These are phyloP conservation scores for Channa argus DNA, from an alignment of 2,113 vertebrate species.

Conservation along the genomic window DNA sequence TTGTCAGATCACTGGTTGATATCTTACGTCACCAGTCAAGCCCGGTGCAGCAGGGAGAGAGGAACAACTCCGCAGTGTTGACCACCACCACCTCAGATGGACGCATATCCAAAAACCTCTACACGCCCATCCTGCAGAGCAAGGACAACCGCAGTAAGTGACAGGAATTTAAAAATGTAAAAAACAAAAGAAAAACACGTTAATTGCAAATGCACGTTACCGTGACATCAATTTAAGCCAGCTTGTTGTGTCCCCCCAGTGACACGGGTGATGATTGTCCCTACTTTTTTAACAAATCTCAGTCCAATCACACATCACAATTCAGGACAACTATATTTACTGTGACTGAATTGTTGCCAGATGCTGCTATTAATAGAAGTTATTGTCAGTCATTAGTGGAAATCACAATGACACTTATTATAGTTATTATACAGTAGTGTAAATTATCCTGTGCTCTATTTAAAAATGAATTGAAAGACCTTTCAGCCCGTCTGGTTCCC, in stretches of 20 bases:
- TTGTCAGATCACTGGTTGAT: conserved; percentile 89
- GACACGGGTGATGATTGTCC: conserved; percentile 10
- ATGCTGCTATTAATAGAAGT: neutral
- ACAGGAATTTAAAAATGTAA: rapidly evolving
- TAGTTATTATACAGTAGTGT: too few relatives aligned
- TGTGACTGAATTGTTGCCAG: neutral
- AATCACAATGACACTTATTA: too few relatives aligned
- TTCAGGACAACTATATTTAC: conserved; percentile 14
- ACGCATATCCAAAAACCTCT: conserved; percentile 87
- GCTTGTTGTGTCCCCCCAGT: neutral
- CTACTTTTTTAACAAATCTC: neutral
- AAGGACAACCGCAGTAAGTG: conserved; percentile 91
- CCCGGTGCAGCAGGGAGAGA: conserved; percentile 84
- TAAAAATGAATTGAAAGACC: too few relatives aligned
- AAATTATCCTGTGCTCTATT: too few relatives aligned
- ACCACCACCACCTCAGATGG: conserved; percentile 75
- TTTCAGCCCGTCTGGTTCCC: too few relatives aligned
- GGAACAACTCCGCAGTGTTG: conserved; percentile 84
- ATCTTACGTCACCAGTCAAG: conserved; percentile 91
- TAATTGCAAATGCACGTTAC: neutral
- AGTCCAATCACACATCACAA: conserved; percentile 17
- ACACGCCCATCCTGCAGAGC: conserved; percentile 85
- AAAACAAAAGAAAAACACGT: too few relatives aligned
- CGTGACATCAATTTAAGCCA: neutral
- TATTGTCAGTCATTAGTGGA: too few relatives aligned